A percentile compares a stretch with the other conserved stretches of the same genome.
Conservation (phyloP, 2,113 vertebrate species). For the Sander vitreus region DNA sequence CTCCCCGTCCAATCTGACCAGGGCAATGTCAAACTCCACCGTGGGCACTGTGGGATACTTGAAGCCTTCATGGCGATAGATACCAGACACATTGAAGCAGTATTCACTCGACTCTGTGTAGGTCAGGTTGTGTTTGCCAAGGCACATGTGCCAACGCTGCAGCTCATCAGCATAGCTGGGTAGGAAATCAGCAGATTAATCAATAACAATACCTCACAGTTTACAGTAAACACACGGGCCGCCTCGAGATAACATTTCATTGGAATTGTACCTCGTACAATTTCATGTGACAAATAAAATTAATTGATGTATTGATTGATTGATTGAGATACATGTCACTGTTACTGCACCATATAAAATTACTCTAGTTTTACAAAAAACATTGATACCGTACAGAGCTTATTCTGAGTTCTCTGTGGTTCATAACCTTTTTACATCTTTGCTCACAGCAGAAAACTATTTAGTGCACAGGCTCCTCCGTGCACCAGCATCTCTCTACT, state of each 20-base stretch:
- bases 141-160: conserved; percentile 84
- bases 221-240: neutral
- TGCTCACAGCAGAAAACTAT: neutral
- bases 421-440: neutral
- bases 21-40: conserved; percentile 85
- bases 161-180: conserved; percentile 85
- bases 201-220: neutral
- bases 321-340: neutral
- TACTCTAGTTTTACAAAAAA: conserved; percentile 2
- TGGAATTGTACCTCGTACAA: no score
- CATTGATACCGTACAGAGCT: neutral
- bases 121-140: conserved; percentile 87
- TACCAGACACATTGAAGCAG: conserved; percentile 77
- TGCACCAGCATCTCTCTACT: conserved; percentile 30
- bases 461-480: neutral
- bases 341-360: neutral
- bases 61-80: conserved; percentile 83
- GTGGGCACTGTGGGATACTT: conserved; percentile 83
- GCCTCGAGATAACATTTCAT: neutral
- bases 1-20: conserved; percentile 80
- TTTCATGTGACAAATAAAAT: no score
- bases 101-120: conserved; percentile 70
- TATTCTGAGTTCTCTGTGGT: neutral
- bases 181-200: conserved; percentile 2
- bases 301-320: no score